Conservation (phyloP, 2,888 invertebrate species). For the Pristionchus arcanus region DNA sequence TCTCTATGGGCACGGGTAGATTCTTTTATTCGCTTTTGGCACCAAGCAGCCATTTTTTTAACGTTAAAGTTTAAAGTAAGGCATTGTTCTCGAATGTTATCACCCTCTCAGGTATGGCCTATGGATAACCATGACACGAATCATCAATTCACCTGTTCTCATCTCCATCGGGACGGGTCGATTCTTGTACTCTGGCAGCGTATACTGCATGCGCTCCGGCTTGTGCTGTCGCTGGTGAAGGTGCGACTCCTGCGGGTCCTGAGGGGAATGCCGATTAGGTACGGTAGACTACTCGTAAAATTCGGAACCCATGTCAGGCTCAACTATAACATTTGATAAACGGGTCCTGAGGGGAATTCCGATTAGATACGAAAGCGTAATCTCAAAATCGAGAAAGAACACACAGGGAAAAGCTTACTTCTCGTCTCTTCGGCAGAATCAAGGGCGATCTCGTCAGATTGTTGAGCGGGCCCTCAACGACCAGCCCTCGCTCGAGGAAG, state of each 20-base stretch:
- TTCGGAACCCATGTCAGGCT: too few species aligned
- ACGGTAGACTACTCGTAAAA: too few species aligned
- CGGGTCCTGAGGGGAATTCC: not conserved
- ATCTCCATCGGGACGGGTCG: constrained; percentile 23
- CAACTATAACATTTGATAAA: too few species aligned
- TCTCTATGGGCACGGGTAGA: too few species aligned
- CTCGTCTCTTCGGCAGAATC: constrained; percentile 89
- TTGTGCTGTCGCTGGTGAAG: not conserved
- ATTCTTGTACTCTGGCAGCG: constrained; percentile 63
- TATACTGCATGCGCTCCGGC: constrained; percentile 61
- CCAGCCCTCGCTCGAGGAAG: constrained; percentile 66
- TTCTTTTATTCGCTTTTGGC: too few species aligned
- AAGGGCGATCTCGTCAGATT: constrained; percentile 97
- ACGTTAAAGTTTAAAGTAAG: too few species aligned
- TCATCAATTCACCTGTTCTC: not conserved
- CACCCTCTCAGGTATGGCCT: not conserved
- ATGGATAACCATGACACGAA: not conserved
- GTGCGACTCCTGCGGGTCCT: not conserved
- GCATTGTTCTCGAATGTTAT: too few species aligned
- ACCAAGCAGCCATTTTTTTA: too few species aligned
- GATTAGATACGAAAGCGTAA: too few species aligned
- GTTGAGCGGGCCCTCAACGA: constrained; percentile 97
- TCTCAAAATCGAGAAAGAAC: too few species aligned
- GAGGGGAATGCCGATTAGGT: not conserved
- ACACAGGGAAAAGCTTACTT: constrained; percentile 3